Percentiles rank a stretch among this genome's conserved stretches.
Evolutionary conservation across 2,797 vertebrate species (phyloP).

Genomic region (Melanotaenia boesemani): DNA sequence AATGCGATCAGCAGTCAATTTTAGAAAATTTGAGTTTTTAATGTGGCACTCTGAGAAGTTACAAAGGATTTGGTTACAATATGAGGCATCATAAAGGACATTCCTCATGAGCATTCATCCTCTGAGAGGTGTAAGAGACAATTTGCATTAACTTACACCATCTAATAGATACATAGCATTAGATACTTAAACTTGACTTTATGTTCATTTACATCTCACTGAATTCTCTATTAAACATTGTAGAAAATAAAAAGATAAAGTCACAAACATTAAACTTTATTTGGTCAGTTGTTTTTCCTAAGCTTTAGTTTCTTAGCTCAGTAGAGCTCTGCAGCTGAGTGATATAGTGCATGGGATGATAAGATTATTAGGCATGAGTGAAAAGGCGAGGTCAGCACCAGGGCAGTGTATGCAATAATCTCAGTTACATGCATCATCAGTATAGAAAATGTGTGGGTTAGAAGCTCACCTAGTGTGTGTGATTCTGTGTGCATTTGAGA

Average conservation of each 20-base stretch:
- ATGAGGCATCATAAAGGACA: too few species aligned
- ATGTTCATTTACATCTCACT: too few species aligned
- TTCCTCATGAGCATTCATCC: too few species aligned
- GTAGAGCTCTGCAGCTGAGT: slow-evolving; percentile 39
- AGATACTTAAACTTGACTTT: too few species aligned
- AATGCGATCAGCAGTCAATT: too few species aligned
- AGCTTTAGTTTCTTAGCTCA: slow-evolving; percentile 14
- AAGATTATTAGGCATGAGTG: slow-evolving; percentile 82
- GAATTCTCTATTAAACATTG: too few species aligned
- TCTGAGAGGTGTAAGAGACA: too few species aligned
- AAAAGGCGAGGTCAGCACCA: slow-evolving; percentile 76
- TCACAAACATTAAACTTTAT: slow-evolving; percentile 10
- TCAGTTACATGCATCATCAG: slow-evolving; percentile 84
- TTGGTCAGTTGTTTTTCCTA: neutral
- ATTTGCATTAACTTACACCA: too few species aligned
- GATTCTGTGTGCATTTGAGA: slow-evolving; percentile 32
- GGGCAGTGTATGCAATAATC: slow-evolving; percentile 82
- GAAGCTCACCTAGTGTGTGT: slow-evolving; percentile 70
- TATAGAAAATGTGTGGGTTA: slow-evolving; percentile 77
- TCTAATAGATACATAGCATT: too few species aligned
- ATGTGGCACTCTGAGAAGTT: too few species aligned
- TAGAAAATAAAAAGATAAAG: neutral
- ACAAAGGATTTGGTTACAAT: too few species aligned
- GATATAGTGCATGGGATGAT: slow-evolving; percentile 78
- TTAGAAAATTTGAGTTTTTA: too few species aligned